Evolutionary conservation across 2,888 invertebrate genomes (phyloP), one percentile per base, ranked within the genome.

Genomic region (Leistus spinibarbis): DNA sequence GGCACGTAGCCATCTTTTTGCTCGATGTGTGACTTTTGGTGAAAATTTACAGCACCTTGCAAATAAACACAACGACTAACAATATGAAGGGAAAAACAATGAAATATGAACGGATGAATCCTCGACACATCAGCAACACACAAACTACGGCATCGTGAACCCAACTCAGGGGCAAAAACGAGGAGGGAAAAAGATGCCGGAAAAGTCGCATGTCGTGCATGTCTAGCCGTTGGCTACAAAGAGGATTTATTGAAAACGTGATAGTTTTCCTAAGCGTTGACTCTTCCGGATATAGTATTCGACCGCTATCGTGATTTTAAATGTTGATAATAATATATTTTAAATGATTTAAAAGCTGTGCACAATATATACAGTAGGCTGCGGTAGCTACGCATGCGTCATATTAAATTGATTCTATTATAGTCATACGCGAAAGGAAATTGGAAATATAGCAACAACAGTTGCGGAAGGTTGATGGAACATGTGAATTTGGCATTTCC

Each of bases 21-120:
- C 13, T 13, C 40, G 40, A 40, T 40, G 40, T 40, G 40, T 23
- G 20, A 64, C 64, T 64, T 23, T 63, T 19, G 22, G 24, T 23
- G 64, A 23, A 64, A 64, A 64, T 64, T 64, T 64, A 64, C 64
- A 64, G 3, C 64, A 20, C 24, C 27, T 23, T 64, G 64, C 24
- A 64, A 64, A 64, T 64, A 64, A 64, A 64, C 64, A 64, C 23
- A n/a, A 17, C 13, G 27, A 16, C 23, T 16, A 64, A 16, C 27
- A n/a, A n/a, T 64, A 16, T 20, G 7, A 7, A 20, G 19, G 23
- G 64, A 64, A 64, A 64, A 64, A 64, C 24, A 64, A 64, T 64
- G 17, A 23, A 27, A 64, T 22, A 64, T 60, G 17, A 60, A 60
- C 60, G 60, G 19, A 56, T 56, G 56, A 56, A 19, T 13, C 56